These are phyloP conservation scores for Brachionichthys hirsutus DNA, from an alignment of 2,113 vertebrate genomes.

Conservation along the genomic window DNA sequence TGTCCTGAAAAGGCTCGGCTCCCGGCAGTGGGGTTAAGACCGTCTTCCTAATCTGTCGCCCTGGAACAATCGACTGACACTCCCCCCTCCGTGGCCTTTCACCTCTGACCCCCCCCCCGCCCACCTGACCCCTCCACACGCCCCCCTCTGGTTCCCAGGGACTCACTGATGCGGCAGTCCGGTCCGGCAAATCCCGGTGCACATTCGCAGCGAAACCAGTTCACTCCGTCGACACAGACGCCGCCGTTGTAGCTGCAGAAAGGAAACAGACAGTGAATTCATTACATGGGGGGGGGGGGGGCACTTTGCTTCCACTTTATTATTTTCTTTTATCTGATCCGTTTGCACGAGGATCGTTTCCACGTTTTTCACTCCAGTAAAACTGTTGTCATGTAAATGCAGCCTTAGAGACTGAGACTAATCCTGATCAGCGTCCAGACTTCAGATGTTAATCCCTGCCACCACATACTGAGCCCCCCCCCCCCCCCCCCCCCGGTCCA, in stretches of 20 bases:
- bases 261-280: conserved; percentile 1
- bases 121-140: conserved; percentile 32
- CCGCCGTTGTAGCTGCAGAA: conserved; percentile 90
- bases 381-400: too few relatives aligned
- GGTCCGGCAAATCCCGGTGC: conserved; percentile 92
- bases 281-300: too few relatives aligned
- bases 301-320: too few relatives aligned
- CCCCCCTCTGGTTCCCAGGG: conserved; percentile 39
- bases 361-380: too few relatives aligned
- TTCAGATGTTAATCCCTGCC: conserved; percentile 64
- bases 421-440: conserved; percentile 43
- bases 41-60: conserved; percentile 48
- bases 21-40: conserved; percentile 43
- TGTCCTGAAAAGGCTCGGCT: too few relatives aligned
- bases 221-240: conserved; percentile 90
- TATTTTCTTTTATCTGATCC: too few relatives aligned
- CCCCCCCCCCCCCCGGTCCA: conserved; percentile 42
- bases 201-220: conserved; percentile 97
- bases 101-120: conserved; percentile 42
- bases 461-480: conserved; percentile 24
- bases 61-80: conserved; percentile 35
- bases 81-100: conserved; percentile 42
- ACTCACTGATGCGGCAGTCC: conserved; percentile 97
- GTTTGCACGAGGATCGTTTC: too few relatives aligned
- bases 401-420: conserved; percentile 21